These are phyloP conservation scores for Cydia pomonella DNA, from an alignment of 1,140 invertebrate genomes.

Conservation along the genomic window DNA sequence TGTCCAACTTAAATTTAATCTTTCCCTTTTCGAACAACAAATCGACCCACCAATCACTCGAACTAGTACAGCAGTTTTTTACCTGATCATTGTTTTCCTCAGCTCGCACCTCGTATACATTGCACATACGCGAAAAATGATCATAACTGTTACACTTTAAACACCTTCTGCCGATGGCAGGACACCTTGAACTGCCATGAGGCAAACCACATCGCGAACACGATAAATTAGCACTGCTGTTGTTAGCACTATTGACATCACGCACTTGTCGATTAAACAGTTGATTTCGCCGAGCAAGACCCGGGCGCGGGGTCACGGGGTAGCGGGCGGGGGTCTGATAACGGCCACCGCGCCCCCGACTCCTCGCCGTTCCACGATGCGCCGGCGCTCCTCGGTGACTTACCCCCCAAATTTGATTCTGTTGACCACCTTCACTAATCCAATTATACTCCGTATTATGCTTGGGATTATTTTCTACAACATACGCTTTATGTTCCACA, in stretches of 20 bases:
- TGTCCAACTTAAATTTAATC: conserved; percentile 33
- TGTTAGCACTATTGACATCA: background rate
- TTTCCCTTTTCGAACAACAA: conserved; percentile 1
- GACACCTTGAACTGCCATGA: conserved; percentile 12
- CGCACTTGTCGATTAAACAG: background rate
- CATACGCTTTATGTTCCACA: background rate
- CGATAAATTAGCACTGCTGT: background rate
- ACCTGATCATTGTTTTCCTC: conserved; percentile 33
- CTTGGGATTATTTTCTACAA: background rate
- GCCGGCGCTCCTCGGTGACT: background rate
- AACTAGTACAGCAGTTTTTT: conserved; percentile 10
- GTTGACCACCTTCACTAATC: background rate
- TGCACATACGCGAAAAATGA: conserved; percentile 34
- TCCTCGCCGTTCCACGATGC: background rate
- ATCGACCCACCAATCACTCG: conserved; percentile 30
- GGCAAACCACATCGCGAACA: background rate
- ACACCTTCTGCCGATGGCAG: conserved; percentile 27
- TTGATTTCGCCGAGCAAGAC: background rate
- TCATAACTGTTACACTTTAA: conserved; percentile 26
- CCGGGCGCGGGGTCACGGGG: background rate
- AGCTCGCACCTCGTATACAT: background rate
- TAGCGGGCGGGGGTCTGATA: background rate
- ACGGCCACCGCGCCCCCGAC: background rate
- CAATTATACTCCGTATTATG: background rate
- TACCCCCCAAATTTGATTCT: background rate